Base-by-base conservation (phyloP, 2,888 invertebrate genomes). In the Hypena proboscidalis region DNA sequence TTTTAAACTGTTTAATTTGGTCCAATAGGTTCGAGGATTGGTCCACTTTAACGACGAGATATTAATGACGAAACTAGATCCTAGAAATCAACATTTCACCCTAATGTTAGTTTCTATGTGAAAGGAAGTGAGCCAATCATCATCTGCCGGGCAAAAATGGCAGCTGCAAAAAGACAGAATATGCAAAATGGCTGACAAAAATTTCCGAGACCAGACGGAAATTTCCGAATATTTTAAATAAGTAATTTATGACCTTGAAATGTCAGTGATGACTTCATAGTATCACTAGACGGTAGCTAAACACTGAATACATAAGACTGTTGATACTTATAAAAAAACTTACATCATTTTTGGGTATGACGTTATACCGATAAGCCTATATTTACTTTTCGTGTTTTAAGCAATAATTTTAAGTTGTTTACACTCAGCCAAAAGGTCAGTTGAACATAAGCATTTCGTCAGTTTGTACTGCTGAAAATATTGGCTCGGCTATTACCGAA, bases 31-130 rank as follows among this genome's bases (percentile, higher is more conserved):
- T 45, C 7, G 11, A 43, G 26, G 14, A 9, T 30, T 8, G 31
- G 48, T 52, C 52, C 50, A 57, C 39, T 49, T 53, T 42, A 31
- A 49, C 43, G 3, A 17, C 54, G 58, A 34, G 21, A 19, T 2
- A 8, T 15, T 34, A 11, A n/a, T n/a, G n/a, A n/a, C n/a, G n/a
- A n/a, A n/a, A n/a, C n/a, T n/a, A n/a, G n/a, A n/a, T n/a, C n/a
- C n/a, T n/a, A n/a, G n/a, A n/a, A n/a, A n/a, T n/a, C n/a, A n/a
- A n/a, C n/a, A n/a, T n/a, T n/a, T n/a, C n/a, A n/a, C n/a, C n/a
- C n/a, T n/a, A n/a, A n/a, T n/a, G n/a, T n/a, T n/a, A n/a, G n/a
- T n/a, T n/a, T n/a, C n/a, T n/a, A n/a, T n/a, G n/a, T n/a, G n/a
- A n/a, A n/a, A n/a, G n/a, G n/a, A n/a, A n/a, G n/a, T n/a, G n/a